Conservation (phyloP, 2,113 vertebrate genomes). For the Ariopsis seemanni region DNA sequence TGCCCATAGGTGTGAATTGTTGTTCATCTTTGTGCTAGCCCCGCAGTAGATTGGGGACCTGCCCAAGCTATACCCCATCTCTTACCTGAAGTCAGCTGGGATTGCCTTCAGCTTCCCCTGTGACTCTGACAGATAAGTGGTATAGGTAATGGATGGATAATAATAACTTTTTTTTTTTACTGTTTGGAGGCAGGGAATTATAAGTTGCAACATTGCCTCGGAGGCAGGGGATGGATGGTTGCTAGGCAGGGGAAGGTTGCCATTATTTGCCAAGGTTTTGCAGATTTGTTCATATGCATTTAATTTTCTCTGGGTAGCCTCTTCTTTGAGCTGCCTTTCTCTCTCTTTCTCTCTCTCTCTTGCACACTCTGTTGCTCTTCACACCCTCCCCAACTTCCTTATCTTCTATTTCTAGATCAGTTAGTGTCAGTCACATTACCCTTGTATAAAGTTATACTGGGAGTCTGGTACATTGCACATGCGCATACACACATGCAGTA, state of each 20-base stretch:
- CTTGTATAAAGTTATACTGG: slow-evolving; percentile 50
- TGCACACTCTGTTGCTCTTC: background rate
- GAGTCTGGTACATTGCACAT: slow-evolving; percentile 32
- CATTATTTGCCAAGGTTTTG: slow-evolving; percentile 57
- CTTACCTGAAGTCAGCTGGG: no score
- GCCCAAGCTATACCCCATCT: no score
- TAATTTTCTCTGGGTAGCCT: slow-evolving; percentile 68
- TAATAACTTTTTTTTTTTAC: background rate
- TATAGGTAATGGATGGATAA: no score
- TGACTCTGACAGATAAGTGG: no score
- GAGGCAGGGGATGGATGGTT: background rate
- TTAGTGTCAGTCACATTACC: slow-evolving; percentile 49
- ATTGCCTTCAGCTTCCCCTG: no score
- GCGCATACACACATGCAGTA: background rate
- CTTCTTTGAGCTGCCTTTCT: slow-evolving; percentile 23
- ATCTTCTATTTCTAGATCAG: slow-evolving; percentile 48
- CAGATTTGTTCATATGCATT: slow-evolving; percentile 78
- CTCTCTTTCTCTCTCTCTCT: slow-evolving; percentile 9
- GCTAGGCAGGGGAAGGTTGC: background rate
- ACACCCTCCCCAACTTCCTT: background rate
- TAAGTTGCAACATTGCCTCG: background rate
- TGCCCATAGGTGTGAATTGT: no score
- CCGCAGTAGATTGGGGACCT: no score
- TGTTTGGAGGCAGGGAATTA: background rate
- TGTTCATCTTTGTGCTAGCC: no score